These are phyloP conservation scores for Sclerodermus sp. DNA, from an alignment of 2,888 invertebrate genomes.

Conservation along the genomic window DNA sequence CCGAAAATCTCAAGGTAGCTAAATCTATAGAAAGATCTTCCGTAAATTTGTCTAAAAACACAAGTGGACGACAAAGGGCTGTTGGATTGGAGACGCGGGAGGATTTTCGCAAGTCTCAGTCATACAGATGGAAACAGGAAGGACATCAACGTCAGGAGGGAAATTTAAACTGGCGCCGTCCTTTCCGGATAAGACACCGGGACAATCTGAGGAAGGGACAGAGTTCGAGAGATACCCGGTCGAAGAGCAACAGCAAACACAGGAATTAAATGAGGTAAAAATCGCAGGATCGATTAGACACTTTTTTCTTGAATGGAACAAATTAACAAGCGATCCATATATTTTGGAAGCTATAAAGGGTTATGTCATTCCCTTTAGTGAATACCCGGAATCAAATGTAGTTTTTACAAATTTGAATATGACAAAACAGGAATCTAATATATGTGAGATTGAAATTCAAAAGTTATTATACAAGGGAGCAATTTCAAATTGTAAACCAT, in stretches of 20 bases:
- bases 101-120: not conserved
- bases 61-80: conserved; percentile 13
- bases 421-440: not conserved
- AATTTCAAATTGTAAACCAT: conserved; percentile 8
- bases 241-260: not conserved
- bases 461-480: conserved; percentile 11
- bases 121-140: not conserved
- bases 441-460: conserved; percentile 7
- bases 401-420: not conserved
- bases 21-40: conserved; percentile 15
- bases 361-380: conserved; percentile 2
- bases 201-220: not conserved
- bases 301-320: conserved; percentile 1
- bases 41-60: conserved; percentile 10
- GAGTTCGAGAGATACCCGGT: not conserved
- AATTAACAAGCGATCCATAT: conserved; percentile 3
- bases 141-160: not conserved
- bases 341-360: conserved; percentile 4
- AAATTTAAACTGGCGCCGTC: conserved; percentile 12
- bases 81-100: not conserved
- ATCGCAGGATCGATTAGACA: conserved; percentile 6
- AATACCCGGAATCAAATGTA: no score
- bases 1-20: conserved; percentile 14
- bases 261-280: not conserved
- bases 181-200: not conserved